Evolutionary conservation across 2,113 vertebrate species (phyloP).

Genomic region (Ceuthmochares aereus): DNA sequence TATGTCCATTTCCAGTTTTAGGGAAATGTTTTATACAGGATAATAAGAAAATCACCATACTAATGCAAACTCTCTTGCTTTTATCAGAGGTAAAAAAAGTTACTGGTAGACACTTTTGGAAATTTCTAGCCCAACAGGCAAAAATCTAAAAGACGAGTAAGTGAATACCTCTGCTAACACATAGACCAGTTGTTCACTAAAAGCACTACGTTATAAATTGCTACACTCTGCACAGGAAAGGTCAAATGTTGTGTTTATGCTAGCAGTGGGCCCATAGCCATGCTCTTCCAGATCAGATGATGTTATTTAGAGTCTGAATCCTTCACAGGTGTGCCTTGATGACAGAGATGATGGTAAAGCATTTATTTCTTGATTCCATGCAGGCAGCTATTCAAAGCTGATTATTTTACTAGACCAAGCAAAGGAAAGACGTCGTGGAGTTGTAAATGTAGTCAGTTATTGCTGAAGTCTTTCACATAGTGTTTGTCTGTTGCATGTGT

Average conservation of each 20-base stretch:
- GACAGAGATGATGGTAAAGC: neutral
- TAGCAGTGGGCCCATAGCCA: neutral
- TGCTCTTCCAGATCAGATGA: neutral
- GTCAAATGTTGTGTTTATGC: neutral
- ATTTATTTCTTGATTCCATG: slow-evolving; percentile 34
- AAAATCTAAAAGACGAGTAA: neutral
- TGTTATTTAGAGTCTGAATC: neutral
- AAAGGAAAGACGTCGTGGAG: neutral
- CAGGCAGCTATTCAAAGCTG: neutral
- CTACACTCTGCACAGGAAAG: neutral
- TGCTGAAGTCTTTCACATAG: neutral
- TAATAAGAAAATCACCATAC: neutral
- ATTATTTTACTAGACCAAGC: slow-evolving; percentile 20
- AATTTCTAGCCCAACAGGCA: neutral
- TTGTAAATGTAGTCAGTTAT: neutral
- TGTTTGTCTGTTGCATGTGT: accelerated
- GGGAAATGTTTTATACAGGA: neutral
- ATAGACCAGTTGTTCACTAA: neutral
- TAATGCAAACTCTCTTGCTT: neutral
- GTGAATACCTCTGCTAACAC: neutral
- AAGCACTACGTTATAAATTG: neutral
- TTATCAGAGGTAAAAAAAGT: neutral
- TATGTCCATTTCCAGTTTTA: neutral
- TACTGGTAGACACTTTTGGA: neutral
- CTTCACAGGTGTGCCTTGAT: neutral